Conservation (phyloP, 2,888 invertebrate genomes). For the Phortica magna region DNA sequence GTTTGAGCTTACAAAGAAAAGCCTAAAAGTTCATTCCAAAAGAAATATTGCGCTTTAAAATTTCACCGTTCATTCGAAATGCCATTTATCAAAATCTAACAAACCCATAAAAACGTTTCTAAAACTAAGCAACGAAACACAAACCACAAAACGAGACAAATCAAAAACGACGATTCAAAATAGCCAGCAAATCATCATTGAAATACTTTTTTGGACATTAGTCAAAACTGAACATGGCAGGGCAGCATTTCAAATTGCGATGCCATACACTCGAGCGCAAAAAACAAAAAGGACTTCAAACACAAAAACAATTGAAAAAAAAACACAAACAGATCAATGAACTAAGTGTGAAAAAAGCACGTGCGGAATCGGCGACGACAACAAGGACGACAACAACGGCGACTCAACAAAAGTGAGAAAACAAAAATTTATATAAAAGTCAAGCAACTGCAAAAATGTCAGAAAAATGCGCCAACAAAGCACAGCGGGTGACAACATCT, state of each 20-base stretch:
- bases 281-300: neutral
- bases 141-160: conserved; percentile 5
- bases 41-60: neutral
- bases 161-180: neutral
- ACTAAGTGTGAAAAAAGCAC: neutral
- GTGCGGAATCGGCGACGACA: neutral
- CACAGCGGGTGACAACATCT: conserved; percentile 67
- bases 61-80: neutral
- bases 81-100: neutral
- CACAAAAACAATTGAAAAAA: conserved; percentile 50
- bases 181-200: neutral
- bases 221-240: neutral
- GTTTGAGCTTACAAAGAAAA: too few species aligned
- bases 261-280: neutral
- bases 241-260: neutral
- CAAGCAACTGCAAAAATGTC: conserved; percentile 64
- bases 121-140: neutral
- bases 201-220: neutral
- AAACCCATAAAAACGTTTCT: neutral
- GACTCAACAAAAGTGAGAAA: conserved; percentile 27
- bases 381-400: neutral
- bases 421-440: conserved; percentile 53
- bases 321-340: conserved; percentile 13
- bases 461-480: conserved; percentile 70
- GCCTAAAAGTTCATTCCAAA: neutral